A percentile compares a stretch with the other conserved stretches of the same genome.
phyloP scores from a whole-genome alignment of 2,888 invertebrate species.

The Oligia latruncula region DNA sequence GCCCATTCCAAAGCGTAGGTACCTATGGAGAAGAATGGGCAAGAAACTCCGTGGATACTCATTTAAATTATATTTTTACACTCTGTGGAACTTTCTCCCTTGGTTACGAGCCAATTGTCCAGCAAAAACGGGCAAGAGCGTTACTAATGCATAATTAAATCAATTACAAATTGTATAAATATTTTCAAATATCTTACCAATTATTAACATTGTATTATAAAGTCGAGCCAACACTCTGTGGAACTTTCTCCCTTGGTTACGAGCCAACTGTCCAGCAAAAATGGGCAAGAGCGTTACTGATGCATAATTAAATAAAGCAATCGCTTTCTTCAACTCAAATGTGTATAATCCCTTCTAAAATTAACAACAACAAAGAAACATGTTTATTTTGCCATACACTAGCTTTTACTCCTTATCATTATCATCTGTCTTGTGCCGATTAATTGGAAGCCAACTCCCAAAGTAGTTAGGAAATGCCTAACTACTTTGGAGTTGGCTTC shows the following conservation, averaged over 20 bases:
- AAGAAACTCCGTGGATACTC: too few relatives aligned
- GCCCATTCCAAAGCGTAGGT: too few relatives aligned
- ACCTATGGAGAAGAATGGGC: too few relatives aligned
- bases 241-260: slow-evolving; percentile 19
- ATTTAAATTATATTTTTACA: too few relatives aligned
- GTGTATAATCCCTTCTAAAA: slow-evolving; percentile 3
- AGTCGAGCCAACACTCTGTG: slow-evolving; percentile 32
- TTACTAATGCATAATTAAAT: too few relatives aligned
- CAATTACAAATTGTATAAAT: too few relatives aligned
- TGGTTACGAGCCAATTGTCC: too few relatives aligned
- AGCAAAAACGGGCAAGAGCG: too few relatives aligned
- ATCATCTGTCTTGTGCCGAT: background rate
- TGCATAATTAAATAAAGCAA: slow-evolving; percentile 14
- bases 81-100: too few relatives aligned
- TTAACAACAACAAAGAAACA: background rate
- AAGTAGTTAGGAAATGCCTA: background rate
- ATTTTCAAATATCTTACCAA: slow-evolving; percentile 18
- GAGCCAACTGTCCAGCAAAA: slow-evolving; percentile 31
- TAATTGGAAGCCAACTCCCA: too few relatives aligned
- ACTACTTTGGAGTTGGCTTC: background rate
- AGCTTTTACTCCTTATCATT: background rate
- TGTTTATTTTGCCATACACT: background rate
- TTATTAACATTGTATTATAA: slow-evolving; percentile 22
- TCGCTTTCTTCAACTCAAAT: background rate
- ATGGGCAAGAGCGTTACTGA: slow-evolving; percentile 9